These are phyloP conservation scores for Elysia chlorotica DNA, from an alignment of 1,140 invertebrate genomes.

Conservation along the genomic window DNA sequence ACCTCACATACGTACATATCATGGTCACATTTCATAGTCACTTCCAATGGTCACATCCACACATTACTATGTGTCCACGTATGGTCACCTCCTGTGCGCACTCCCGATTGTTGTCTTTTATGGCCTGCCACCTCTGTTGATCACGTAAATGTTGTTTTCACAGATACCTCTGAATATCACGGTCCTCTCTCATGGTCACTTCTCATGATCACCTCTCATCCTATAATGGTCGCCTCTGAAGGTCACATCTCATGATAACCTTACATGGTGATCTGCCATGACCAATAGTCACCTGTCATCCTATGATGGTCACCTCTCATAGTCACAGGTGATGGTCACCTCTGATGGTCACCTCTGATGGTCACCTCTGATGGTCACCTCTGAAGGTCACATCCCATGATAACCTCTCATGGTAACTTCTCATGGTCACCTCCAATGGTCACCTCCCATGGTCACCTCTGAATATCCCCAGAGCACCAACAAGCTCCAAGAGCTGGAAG, in stretches of 20 bases:
- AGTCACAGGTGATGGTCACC: neutral
- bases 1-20: neutral
- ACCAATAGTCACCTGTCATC: neutral
- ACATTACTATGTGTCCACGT: too few species aligned
- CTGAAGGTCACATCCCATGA: neutral
- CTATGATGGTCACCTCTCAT: neutral
- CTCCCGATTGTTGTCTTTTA: too few species aligned
- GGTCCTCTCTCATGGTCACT: neutral
- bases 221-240: neutral
- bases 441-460: neutral
- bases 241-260: neutral
- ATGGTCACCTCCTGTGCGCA: too few species aligned
- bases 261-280: neutral
- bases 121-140: too few species aligned
- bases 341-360: neutral
- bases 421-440: neutral
- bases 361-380: neutral
- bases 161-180: too few species aligned
- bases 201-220: neutral
- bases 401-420: neutral
- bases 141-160: too few species aligned
- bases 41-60: too few species aligned
- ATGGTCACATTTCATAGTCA: too few species aligned
- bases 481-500: constrained; percentile 47
- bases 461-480: neutral